Evolutionary conservation across 2,113 vertebrate genomes (phyloP).

Genomic region (western clawed frog (Xenopus tropicalis)): UCB_Xtro_10.0 CM004446.2:88107501-88108000

Average conservation of each 20-base stretch:
- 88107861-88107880: too few species aligned
- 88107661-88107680: constrained; percentile 48
- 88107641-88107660: constrained; percentile 41
- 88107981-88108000: too few species aligned
- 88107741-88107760: constrained; percentile 20
- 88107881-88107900: too few species aligned
- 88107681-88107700: background rate
- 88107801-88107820: constrained; percentile 1
- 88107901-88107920: too few species aligned
- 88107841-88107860: too few species aligned
- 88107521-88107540: constrained; percentile 41
- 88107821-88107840: too few species aligned
- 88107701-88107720: constrained; percentile 3
- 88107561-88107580: constrained; percentile 46
- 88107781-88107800: constrained; percentile 1
- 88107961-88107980: too few species aligned
- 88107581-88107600: constrained; percentile 44
- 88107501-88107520: constrained; percentile 50
- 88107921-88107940: too few species aligned
- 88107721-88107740: constrained; percentile 26
- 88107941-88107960: too few species aligned
- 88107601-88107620: constrained; percentile 39
- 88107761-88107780: background rate
- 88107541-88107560: constrained; percentile 8
- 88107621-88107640: background rate